phyloP scores from a whole-genome alignment of 2,888 invertebrate genomes.

The Neoitamus cyanurus region DNA sequence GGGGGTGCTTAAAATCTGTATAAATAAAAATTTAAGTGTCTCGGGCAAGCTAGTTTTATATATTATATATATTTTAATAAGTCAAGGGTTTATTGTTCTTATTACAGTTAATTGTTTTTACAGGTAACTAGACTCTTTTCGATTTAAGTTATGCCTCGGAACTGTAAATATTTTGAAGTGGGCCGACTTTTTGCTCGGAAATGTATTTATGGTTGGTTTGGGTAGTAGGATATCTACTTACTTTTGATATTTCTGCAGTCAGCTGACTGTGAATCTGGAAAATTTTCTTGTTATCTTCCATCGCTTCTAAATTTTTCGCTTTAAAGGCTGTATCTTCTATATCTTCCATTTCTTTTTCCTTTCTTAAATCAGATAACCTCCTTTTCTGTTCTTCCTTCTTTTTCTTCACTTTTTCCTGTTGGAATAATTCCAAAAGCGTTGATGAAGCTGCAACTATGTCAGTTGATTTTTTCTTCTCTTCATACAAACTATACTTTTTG shows the following conservation, averaged over 20 bases:
- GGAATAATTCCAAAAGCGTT: neutral
- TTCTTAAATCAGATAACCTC: neutral
- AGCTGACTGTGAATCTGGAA: neutral
- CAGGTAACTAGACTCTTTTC: no score
- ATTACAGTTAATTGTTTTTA: no score
- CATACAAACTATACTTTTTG: neutral
- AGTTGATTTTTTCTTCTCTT: neutral
- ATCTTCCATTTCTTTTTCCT: neutral
- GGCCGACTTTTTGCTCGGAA: no score
- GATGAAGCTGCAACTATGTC: neutral
- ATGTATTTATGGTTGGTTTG: no score
- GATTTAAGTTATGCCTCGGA: no score
- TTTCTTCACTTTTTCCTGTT: neutral
- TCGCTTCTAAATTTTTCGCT: neutral
- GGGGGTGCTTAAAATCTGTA: no score
- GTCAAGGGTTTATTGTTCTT: no score
- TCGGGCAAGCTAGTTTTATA: no score
- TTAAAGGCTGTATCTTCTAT: neutral
- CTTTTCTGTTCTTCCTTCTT: neutral
- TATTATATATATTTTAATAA: no score
- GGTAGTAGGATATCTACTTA: no score
- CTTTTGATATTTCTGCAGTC: neutral
- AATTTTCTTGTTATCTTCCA: neutral
- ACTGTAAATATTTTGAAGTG: no score
- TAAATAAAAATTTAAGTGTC: no score